Evolutionary conservation across 2,888 invertebrate genomes (phyloP).

Genomic region (Sinotaia quadrata): DNA sequence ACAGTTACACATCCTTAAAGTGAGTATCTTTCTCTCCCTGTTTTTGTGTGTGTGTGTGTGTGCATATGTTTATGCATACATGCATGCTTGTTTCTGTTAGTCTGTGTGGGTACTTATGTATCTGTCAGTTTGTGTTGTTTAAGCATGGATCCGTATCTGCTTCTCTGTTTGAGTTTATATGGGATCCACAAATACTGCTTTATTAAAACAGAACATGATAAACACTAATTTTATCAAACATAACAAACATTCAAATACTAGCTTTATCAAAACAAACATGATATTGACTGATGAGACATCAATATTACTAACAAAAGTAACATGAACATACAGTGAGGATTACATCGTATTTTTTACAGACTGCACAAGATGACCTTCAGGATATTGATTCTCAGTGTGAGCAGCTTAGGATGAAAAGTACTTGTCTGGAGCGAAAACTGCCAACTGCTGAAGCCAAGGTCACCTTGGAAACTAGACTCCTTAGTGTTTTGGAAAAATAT

Average conservation of each 20-base stretch:
- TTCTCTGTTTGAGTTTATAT: too few species aligned
- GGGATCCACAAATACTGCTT: too few species aligned
- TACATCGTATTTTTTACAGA: not conserved
- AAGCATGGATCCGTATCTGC: not conserved
- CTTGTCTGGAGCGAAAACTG: conserved; percentile 55
- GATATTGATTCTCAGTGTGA: conserved; percentile 50
- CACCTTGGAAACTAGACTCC: conserved; percentile 57
- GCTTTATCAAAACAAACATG: not conserved
- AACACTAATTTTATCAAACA: too few species aligned
- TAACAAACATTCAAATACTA: too few species aligned
- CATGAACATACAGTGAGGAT: not conserved
- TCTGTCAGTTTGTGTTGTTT: not conserved
- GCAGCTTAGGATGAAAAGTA: conserved; percentile 55
- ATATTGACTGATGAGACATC: not conserved
- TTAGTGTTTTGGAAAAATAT: conserved; percentile 58
- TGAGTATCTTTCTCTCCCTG: too few species aligned
- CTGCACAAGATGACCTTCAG: conserved; percentile 41
- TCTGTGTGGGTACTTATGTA: not conserved
- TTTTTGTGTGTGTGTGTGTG: too few species aligned
- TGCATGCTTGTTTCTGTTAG: too few species aligned
- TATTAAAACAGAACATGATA: too few species aligned
- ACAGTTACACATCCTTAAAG: conserved; percentile 48
- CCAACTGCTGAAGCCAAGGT: conserved; percentile 65
- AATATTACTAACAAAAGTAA: not conserved
- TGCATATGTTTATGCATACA: too few species aligned